phyloP scores from a whole-genome alignment of 2,113 vertebrate species.

The Zootoca vivipara region DNA sequence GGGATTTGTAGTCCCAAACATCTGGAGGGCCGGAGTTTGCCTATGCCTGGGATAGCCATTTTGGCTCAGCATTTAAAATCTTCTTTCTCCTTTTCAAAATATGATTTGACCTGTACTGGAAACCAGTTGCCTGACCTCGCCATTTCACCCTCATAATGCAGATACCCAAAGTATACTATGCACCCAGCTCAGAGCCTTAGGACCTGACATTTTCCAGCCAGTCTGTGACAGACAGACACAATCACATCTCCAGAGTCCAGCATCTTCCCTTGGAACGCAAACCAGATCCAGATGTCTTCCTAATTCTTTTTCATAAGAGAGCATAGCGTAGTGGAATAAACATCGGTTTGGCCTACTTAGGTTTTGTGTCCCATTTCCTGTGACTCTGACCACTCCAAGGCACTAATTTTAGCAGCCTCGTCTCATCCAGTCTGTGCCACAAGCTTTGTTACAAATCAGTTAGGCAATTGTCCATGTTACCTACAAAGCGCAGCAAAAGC shows the following conservation, averaged over 20 bases:
- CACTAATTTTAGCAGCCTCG: constrained; percentile 17
- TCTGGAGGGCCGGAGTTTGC: no score
- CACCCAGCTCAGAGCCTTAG: not conserved
- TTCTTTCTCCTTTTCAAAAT: not conserved
- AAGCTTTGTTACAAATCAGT: not conserved
- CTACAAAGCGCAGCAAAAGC: not conserved
- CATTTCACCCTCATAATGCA: no score
- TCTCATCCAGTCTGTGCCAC: not conserved
- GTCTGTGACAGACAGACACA: not conserved
- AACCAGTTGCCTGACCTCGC: no score
- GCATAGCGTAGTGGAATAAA: not conserved
- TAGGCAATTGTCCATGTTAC: not conserved
- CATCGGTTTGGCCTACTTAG: constrained; percentile 14
- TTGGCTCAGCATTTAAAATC: not conserved
- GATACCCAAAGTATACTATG: not conserved
- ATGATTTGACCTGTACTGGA: not conserved
- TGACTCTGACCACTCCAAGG: not conserved
- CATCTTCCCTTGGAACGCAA: not conserved
- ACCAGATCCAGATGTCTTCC: not conserved
- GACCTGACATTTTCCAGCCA: not conserved
- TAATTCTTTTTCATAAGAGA: not conserved
- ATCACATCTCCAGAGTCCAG: not conserved
- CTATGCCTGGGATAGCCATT: not conserved
- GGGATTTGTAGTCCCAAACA: no score
- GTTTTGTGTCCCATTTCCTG: not conserved